Evolutionary conservation across 2,113 vertebrate species (phyloP).

Genomic region (Emydura subglobosa): DNA sequence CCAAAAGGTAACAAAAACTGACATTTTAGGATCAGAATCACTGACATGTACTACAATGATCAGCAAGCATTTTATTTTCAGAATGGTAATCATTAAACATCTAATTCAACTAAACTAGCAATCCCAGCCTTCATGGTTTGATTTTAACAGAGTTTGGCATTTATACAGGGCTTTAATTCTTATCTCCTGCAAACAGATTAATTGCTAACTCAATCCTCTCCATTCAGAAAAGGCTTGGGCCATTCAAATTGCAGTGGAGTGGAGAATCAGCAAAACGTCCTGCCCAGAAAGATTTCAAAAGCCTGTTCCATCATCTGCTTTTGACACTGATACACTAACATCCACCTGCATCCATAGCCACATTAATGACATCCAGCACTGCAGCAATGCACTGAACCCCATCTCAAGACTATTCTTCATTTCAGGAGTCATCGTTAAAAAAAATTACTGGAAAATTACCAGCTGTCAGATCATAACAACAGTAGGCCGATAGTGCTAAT

Average conservation of each 20-base stretch:
- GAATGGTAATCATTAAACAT: slow-evolving; percentile 3
- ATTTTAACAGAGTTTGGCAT: slow-evolving; percentile 40
- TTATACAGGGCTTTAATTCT: slow-evolving; percentile 7
- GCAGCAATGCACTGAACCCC: neutral
- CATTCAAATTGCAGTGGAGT: neutral
- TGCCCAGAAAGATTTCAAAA: neutral
- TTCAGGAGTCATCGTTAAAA: neutral
- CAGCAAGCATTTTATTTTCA: slow-evolving; percentile 33
- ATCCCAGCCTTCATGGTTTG: slow-evolving; percentile 5
- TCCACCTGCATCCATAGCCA: neutral
- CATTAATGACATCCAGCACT: neutral
- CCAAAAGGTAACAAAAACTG: neutral
- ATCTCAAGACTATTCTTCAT: neutral
- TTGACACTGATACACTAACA: neutral
- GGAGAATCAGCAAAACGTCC: neutral
- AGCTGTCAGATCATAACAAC: neutral
- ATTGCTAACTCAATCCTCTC: neutral
- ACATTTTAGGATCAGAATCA: neutral
- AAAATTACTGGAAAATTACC: neutral
- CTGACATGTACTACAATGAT: neutral
- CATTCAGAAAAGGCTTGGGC: neutral
- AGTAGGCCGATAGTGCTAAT: neutral
- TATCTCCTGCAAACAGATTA: slow-evolving; percentile 31
- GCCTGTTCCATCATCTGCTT: neutral
- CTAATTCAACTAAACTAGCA: slow-evolving; percentile 15